These are phyloP conservation scores for Ariopsis seemanni DNA, from an alignment of 2,113 vertebrate genomes.

Conservation along the genomic window DNA sequence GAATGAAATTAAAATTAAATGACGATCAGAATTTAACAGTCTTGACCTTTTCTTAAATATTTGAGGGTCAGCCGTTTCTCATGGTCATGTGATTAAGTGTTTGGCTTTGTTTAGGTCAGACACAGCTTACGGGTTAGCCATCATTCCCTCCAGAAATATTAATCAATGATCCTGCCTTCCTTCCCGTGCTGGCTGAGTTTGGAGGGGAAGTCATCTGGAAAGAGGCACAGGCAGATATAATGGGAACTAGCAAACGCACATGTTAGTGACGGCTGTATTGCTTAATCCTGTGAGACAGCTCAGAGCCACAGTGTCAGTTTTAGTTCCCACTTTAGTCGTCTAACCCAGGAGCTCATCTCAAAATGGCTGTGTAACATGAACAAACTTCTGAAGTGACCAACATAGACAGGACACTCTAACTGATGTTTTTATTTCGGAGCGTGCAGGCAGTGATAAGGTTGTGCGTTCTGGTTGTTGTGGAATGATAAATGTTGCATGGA, in stretches of 20 bases:
- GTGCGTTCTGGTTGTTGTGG: slow-evolving; percentile 23
- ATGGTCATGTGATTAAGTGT: slow-evolving; percentile 56
- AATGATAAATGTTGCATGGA: slow-evolving; percentile 28
- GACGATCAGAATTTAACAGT: neutral
- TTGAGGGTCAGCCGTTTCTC: slow-evolving; percentile 43
- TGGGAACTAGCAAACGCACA: slow-evolving; percentile 71
- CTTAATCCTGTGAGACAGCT: slow-evolving; percentile 79
- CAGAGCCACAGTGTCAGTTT: slow-evolving; percentile 77
- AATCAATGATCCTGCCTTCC: slow-evolving; percentile 76
- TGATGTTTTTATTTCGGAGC: slow-evolving; percentile 33
- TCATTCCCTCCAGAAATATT: slow-evolving; percentile 80
- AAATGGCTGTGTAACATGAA: slow-evolving; percentile 68
- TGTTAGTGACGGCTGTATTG: slow-evolving; percentile 75
- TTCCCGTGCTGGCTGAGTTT: slow-evolving; percentile 68
- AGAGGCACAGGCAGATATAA: slow-evolving; percentile 77
- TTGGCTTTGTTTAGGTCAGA: slow-evolving; percentile 60
- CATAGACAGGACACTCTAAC: slow-evolving; percentile 48
- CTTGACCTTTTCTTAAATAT: slow-evolving; percentile 40
- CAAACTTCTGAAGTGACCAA: slow-evolving; percentile 64
- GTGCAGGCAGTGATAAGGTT: neutral
- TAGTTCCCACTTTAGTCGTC: slow-evolving; percentile 70
- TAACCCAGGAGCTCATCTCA: slow-evolving; percentile 62
- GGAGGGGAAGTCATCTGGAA: slow-evolving; percentile 79
- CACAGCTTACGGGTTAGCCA: slow-evolving; percentile 71
- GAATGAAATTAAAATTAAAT: neutral